These are phyloP conservation scores for Phyllostomus discolor DNA, from an alignment of 2,113 vertebrate genomes.

Conservation along the genomic window DNA sequence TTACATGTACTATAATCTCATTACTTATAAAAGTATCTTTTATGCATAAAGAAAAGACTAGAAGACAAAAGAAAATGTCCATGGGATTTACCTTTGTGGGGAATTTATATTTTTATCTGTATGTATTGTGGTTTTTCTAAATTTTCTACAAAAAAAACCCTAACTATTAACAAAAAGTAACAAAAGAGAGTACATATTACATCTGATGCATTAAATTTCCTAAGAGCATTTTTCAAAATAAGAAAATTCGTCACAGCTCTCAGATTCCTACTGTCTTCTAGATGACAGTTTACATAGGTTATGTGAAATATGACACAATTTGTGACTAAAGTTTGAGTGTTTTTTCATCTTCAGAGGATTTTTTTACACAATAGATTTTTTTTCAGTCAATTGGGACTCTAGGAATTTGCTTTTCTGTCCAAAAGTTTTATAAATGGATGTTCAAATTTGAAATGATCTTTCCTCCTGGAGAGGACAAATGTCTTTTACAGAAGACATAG, in stretches of 20 bases:
- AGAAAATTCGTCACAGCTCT: background rate
- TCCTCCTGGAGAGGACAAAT: background rate
- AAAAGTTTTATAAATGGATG: background rate
- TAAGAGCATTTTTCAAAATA: background rate
- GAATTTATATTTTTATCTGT: background rate
- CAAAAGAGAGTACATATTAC: background rate
- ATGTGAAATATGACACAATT: background rate
- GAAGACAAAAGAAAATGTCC: background rate
- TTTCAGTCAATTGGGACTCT: conserved; percentile 1
- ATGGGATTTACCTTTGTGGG: background rate
- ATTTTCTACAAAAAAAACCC: background rate
- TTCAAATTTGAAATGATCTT: conserved; percentile 11
- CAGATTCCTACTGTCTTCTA: background rate
- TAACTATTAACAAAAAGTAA: background rate
- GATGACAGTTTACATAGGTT: background rate
- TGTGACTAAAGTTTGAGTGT: conserved; percentile 4
- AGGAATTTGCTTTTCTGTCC: background rate
- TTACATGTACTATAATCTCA: background rate
- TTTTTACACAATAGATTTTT: background rate
- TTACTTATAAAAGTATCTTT: conserved; percentile 5
- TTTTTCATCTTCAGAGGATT: conserved; percentile 34
- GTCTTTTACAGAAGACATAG: background rate
- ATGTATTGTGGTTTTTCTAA: conserved; percentile 10
- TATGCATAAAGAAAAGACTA: background rate
- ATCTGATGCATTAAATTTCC: background rate